Evolutionary conservation across 2,113 vertebrate genomes (phyloP), one percentile per base, ranked within the genome.

Genomic region (Neolamprologus falcicula): DNA sequence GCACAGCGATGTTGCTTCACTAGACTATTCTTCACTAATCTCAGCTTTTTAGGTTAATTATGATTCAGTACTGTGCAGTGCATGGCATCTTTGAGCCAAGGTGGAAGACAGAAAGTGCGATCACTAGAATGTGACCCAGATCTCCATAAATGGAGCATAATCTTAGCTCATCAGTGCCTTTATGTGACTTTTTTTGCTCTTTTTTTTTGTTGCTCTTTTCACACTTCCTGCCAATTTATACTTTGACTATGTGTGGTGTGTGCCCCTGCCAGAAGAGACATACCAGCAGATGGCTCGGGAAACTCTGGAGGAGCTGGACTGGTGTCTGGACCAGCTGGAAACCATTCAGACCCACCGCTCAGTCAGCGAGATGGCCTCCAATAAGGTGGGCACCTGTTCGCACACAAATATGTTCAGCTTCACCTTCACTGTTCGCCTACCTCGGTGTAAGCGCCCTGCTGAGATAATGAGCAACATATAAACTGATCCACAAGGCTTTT

Each of bases 321-420:
- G 98, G 98, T 98, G 98, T 93, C 95, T 98, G 94, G 98, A 98
- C 90, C 98, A 98, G 92, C 93, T 98, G 93, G 98, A 98, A 95
- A 97, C 97, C 86, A 96, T 98, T 91, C 98, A 98, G 95, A 98
- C 98, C 16, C 97, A 98, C 91, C 98, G 98, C 87, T 98, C 98
- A 0, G 98, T 98, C 94, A 98, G 98, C 26, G 98, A 98, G 90
- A 98, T 98, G 98, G 98, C 98, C 7, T 98, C 98, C 26, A 97
- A 96, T 92, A 98, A 98, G 97, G 97, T 98, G 91, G 68, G 42
- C 85, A 84, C 82, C 88, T 68, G 84, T 90, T 45, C 35, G 35
- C 66, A 84, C 76, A 82, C 80, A 89, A 33, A 84, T 68, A 82
- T 16, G 9, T 11, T 17, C 61, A 52, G 61, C 19, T 52, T 21